phyloP scores from a whole-genome alignment of 2,113 vertebrate species.

The Microtus ochrogaster region DNA sequence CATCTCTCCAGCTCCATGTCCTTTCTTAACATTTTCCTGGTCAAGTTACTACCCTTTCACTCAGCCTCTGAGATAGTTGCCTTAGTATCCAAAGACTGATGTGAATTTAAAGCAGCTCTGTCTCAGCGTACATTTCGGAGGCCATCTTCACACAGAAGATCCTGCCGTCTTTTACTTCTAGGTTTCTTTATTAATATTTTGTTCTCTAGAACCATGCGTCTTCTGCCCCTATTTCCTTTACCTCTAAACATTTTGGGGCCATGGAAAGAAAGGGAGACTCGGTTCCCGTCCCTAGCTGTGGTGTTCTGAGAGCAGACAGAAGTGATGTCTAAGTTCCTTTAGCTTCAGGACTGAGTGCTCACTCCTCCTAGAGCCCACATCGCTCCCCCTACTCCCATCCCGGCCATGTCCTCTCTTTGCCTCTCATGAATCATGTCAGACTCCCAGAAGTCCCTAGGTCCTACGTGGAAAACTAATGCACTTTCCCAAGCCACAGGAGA shows the following conservation, averaged over 20 bases:
- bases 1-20: not conserved
- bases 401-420: slow-evolving; percentile 36
- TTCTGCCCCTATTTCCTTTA: not conserved
- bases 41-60: not conserved
- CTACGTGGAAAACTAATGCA: slow-evolving; percentile 51
- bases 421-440: slow-evolving; percentile 60
- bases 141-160: not conserved
- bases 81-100: not conserved
- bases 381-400: not conserved
- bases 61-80: not conserved
- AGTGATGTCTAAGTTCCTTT: not conserved
- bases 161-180: not conserved
- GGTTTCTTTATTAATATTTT: not conserved
- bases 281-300: not conserved
- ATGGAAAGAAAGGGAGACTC: not conserved
- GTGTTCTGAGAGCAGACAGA: not conserved
- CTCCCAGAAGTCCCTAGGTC: not conserved
- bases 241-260: not conserved
- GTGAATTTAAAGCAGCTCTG: not conserved
- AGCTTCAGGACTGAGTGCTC: not conserved
- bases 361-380: not conserved
- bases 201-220: not conserved
- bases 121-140: not conserved
- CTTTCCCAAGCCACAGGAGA: slow-evolving; percentile 40
- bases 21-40: not conserved